Percentiles rank a stretch among this genome's conserved stretches.
These are phyloP conservation scores for Trilocha varians DNA, from an alignment of 2,888 invertebrate species.

Conservation along the genomic window DNA sequence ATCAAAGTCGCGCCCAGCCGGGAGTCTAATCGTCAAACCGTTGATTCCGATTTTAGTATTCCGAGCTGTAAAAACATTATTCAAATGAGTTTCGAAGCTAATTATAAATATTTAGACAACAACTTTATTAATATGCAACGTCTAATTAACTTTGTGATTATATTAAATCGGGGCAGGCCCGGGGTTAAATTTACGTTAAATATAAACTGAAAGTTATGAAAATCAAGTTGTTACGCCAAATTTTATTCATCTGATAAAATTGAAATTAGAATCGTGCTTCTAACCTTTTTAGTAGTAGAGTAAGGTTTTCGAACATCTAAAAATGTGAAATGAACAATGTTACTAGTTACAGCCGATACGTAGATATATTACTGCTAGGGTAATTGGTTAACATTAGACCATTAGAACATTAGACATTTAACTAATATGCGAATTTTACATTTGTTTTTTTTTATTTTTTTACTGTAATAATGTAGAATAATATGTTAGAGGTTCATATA, in stretches of 20 bases:
- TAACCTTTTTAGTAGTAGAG: background rate
- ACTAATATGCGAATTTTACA: too few species aligned
- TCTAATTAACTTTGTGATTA: slow-evolving; percentile 19
- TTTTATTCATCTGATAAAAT: background rate
- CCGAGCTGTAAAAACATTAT: slow-evolving; percentile 23
- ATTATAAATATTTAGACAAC: slow-evolving; percentile 24
- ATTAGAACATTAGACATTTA: too few species aligned
- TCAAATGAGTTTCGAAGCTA: slow-evolving; percentile 27
- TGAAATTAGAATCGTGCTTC: background rate
- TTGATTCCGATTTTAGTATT: slow-evolving; percentile 16
- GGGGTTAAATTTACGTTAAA: slow-evolving; percentile 1
- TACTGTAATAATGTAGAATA: too few species aligned
- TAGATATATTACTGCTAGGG: too few species aligned
- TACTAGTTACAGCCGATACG: too few species aligned
- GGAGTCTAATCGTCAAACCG: background rate
- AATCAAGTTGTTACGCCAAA: slow-evolving; percentile 1
- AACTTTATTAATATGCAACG: slow-evolving; percentile 25
- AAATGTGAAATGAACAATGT: too few species aligned
- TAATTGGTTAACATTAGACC: too few species aligned
- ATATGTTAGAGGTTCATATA: too few species aligned
- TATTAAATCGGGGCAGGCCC: slow-evolving; percentile 7
- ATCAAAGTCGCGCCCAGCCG: background rate
- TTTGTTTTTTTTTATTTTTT: too few species aligned
- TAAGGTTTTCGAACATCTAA: too few species aligned
- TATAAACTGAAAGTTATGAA: slow-evolving; percentile 6